Evolutionary conservation across 2,888 invertebrate species (phyloP), one percentile per base, ranked within the genome.

Genomic region (Campoplex nolae): DNA sequence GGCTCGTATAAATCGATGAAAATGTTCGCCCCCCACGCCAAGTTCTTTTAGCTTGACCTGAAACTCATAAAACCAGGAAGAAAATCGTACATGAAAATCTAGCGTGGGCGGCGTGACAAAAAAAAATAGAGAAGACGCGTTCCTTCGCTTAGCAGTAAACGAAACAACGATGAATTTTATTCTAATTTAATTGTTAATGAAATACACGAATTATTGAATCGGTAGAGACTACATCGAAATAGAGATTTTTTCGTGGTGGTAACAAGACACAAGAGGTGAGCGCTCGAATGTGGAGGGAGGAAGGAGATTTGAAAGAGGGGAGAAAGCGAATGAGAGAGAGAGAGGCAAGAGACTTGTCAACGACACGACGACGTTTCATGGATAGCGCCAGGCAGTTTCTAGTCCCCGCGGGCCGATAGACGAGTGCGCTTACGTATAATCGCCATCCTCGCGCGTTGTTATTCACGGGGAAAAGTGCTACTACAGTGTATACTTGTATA

Each of bases 341-440:
- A 38, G 83, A 78, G 83, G 56, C 65, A 68, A 68, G 78, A 85
- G 89, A 89, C 88, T 90, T 90, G 90, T 90, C 90, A 90, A 89
- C 83, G 86, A 83, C 86, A 85, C 78, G 67, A 90, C 91, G 91
- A 88, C 87, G 89, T 92, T 90, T 89, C 88, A 91, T 89, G 86
- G 89, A 80, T 89, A 91, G 90, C 90, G 89, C 86, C 89, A 91
- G 80, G 85, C 83, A 80, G 90, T 90, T 90, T 90, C 89, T 92
- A 90, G 90, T 91, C 89, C 84, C 86, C 86, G 80, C 84, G 87
- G 70, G 87, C 84, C 87, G 74, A 87, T 87, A 82, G 87, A 38
- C 81, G 82, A 82, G 78, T 70, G 77, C 81, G 73, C 86, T 78
- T 70, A 68, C 65, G 48, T 86, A 75, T n/a, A 11, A 71, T 73